Evolutionary conservation across 1,140 invertebrate species (phyloP).

Genomic region (Theocolax elegans): DNA sequence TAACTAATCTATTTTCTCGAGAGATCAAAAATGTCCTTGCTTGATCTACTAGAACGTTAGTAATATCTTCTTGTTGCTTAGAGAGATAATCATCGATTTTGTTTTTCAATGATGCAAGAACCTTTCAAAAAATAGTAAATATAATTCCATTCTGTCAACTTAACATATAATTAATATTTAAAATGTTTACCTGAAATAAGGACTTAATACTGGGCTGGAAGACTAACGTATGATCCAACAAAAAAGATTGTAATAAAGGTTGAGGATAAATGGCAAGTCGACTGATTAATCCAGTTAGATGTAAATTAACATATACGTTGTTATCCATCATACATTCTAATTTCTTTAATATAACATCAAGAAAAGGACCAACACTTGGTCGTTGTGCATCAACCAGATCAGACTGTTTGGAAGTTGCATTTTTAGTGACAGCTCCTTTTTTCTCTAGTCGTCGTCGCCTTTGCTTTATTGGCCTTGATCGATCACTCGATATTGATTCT

Average conservation of each 20-base stretch:
- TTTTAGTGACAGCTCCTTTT: slow-evolving; percentile 6
- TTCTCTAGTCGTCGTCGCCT: slow-evolving; percentile 5
- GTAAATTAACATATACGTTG: slow-evolving; percentile 87
- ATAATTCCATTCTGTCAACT: neutral
- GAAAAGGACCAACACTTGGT: slow-evolving; percentile 73
- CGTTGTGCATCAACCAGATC: slow-evolving; percentile 53
- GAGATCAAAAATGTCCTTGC: slow-evolving; percentile 81
- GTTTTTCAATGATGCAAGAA: slow-evolving; percentile 85
- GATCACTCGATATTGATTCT: neutral
- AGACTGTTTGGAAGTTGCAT: neutral
- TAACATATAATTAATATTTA: slow-evolving; percentile 62
- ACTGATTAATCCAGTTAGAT: slow-evolving; percentile 88
- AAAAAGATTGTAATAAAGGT: slow-evolving; percentile 85
- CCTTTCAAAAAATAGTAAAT: slow-evolving; percentile 69
- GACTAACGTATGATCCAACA: slow-evolving; percentile 87
- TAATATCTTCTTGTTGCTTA: slow-evolving; percentile 73
- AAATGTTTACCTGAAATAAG: slow-evolving; percentile 78
- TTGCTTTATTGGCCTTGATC: slow-evolving; percentile 14
- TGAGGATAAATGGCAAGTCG: slow-evolving; percentile 89
- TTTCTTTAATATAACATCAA: slow-evolving; percentile 84
- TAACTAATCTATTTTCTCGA: slow-evolving; percentile 79
- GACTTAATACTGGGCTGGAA: slow-evolving; percentile 91
- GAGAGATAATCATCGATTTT: slow-evolving; percentile 84
- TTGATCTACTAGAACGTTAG: slow-evolving; percentile 76
- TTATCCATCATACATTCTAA: slow-evolving; percentile 87